Base-by-base conservation (phyloP, 2,113 vertebrate species). In the Bolborhynchus lineola region DNA sequence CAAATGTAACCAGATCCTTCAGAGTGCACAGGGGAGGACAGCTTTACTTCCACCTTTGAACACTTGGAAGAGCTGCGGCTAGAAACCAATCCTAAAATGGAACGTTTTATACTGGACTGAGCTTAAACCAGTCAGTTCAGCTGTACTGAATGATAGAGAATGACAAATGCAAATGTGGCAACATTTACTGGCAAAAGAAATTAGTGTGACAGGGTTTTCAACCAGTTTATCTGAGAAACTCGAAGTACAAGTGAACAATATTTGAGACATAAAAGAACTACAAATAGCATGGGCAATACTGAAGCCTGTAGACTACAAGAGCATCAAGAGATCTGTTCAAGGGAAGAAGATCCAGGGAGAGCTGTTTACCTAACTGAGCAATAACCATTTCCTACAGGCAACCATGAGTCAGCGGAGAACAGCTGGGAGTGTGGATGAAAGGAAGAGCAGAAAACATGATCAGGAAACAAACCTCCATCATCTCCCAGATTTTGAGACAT, bases 71-170 rank as follows among this genome's bases (percentile, higher is more conserved):
- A 90, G 18, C 29, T 68, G 42, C 26, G 55, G 21, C n/a, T 49
- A 68, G 39, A 83, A 75, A 78, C 35, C 47, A 74, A 39, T 19
- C 39, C 9, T 74, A 25, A 82, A 91, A 67, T 2, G 7, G 21
- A 74, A 13, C 0, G 0, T 41, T 90, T 72, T 71, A 37, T 14
- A 37, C 13, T 13, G 24, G 17, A 28, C 37, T 7, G 11, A 90
- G 41, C 41, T 47, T n/a, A 28, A 65, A 65, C 2, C 0, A 1
- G 3, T 11, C 3, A 1, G 17, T 29, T 82, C 64, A 46, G 31
- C 7, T 60, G 13, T 42, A 47, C 28, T 41, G 37, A 83, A 35
- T 7, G 31, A 72, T 49, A 67, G 11, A 93, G 41, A 80, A 67
- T 16, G 25, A 53, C 28, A 88, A 70, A 85, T 10, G 33, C 33